A percentile compares a stretch with the other conserved stretches of the same genome.
Conservation (phyloP, 1,140 invertebrate species). For the Drosophila varians region DNA sequence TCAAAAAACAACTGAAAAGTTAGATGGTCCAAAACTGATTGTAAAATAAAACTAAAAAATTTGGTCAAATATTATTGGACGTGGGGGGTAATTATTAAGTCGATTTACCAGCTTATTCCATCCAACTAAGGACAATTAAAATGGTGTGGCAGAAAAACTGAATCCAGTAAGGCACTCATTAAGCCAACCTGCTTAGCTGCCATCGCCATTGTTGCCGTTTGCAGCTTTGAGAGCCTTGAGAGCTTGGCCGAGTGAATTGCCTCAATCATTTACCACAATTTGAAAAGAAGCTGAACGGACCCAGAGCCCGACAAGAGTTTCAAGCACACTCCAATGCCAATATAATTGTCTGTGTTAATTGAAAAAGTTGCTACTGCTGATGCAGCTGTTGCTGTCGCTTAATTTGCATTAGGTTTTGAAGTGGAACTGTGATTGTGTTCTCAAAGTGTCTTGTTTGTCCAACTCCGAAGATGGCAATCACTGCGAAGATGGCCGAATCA, state of each 20-base stretch:
- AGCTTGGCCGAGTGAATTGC: constrained; percentile 58
- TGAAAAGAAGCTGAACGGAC: constrained; percentile 42
- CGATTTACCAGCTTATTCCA: too few relatives aligned
- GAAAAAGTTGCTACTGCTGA: constrained; percentile 64
- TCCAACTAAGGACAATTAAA: too few relatives aligned
- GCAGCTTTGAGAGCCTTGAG: too few relatives aligned
- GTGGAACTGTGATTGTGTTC: constrained; percentile 30
- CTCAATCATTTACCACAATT: constrained; percentile 58
- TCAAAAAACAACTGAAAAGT: constrained; percentile 27
- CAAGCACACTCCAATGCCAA: constrained; percentile 57
- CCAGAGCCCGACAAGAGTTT: constrained; percentile 60
- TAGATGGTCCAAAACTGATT: too few relatives aligned
- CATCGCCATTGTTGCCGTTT: constrained; percentile 18
- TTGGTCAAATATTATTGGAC: too few relatives aligned
- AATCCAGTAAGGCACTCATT: constrained; percentile 55
- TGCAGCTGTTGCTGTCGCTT: constrained; percentile 44
- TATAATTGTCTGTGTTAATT: constrained; percentile 75
- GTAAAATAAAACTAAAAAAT: too few relatives aligned
- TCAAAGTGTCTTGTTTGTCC: constrained; percentile 31
- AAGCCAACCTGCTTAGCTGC: constrained; percentile 23
- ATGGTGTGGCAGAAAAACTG: not conserved
- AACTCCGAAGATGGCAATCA: constrained; percentile 3
- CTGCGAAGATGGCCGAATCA: constrained; percentile 34
- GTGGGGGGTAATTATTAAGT: too few relatives aligned
- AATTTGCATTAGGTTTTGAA: constrained; percentile 50